Percentiles rank a stretch among this genome's conserved stretches.
Conservation (phyloP, 2,888 invertebrate genomes). For the Thecocarcelia acutangulata region DNA sequence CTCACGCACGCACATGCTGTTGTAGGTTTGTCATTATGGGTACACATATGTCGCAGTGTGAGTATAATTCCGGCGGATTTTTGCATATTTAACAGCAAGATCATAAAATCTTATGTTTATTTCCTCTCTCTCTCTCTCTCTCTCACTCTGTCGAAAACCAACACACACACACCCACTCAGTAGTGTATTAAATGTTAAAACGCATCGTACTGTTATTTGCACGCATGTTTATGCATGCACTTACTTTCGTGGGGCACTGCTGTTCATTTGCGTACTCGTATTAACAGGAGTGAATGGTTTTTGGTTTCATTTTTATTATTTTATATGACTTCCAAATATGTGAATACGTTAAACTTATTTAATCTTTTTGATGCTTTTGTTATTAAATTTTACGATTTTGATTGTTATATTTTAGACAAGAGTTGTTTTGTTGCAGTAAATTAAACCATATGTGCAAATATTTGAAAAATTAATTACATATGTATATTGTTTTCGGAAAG, state of each 20-base stretch:
- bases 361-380: slow-evolving; percentile 69
- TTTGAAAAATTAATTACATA: slow-evolving; percentile 66
- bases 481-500: slow-evolving; percentile 48
- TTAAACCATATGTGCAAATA: slow-evolving; percentile 69
- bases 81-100: slow-evolving; percentile 69
- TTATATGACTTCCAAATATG: slow-evolving; percentile 57
- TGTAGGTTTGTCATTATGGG: slow-evolving; percentile 27
- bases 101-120: slow-evolving; percentile 74
- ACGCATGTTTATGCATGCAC: slow-evolving; percentile 62
- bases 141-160: not conserved
- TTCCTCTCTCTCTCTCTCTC: slow-evolving; percentile 44
- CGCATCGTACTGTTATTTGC: slow-evolving; percentile 56
- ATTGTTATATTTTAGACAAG: slow-evolving; percentile 51
- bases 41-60: slow-evolving; percentile 48
- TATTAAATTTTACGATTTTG: slow-evolving; percentile 68
- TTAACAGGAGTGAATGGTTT: slow-evolving; percentile 25
- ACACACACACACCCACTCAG: too few species aligned
- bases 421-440: slow-evolving; percentile 42
- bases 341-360: slow-evolving; percentile 65
- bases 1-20: slow-evolving; percentile 35
- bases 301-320: slow-evolving; percentile 59
- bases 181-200: slow-evolving; percentile 15
- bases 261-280: slow-evolving; percentile 55
- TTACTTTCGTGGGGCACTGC: slow-evolving; percentile 10
- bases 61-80: slow-evolving; percentile 66